These are phyloP conservation scores for Tachina lurida DNA, from an alignment of 2,888 invertebrate genomes.

Conservation along the genomic window DNA sequence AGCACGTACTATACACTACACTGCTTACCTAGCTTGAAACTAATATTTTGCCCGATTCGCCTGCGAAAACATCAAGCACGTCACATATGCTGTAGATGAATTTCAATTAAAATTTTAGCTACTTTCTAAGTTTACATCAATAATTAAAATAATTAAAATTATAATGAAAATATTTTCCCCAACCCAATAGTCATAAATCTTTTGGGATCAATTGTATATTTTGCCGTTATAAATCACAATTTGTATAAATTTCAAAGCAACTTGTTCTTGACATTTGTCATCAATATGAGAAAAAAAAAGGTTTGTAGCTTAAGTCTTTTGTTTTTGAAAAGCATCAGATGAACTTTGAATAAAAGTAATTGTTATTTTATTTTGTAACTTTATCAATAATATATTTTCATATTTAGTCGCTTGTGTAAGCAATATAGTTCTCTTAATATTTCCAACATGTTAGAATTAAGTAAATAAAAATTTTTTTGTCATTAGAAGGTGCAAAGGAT, in stretches of 20 bases:
- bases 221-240: slow-evolving; percentile 59
- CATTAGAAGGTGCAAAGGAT: slow-evolving; percentile 31
- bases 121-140: background rate
- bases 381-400: slow-evolving; percentile 18
- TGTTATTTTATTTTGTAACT: slow-evolving; percentile 14
- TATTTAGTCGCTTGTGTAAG: background rate
- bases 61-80: too few species aligned
- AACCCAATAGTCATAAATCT: slow-evolving; percentile 17
- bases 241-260: slow-evolving; percentile 36
- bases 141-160: background rate
- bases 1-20: too few species aligned
- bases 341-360: background rate
- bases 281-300: background rate
- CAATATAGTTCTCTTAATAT: background rate
- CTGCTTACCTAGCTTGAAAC: too few species aligned
- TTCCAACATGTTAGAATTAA: slow-evolving; percentile 29
- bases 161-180: background rate
- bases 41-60: too few species aligned
- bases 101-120: too few species aligned
- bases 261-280: slow-evolving; percentile 58
- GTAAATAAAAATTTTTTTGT: slow-evolving; percentile 22
- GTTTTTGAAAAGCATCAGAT: background rate
- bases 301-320: slow-evolving; percentile 54
- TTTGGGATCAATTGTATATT: slow-evolving; percentile 51
- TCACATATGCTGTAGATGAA: too few species aligned